These are phyloP conservation scores for Tiliacea citrago DNA, from an alignment of 2,888 invertebrate species.

Conservation along the genomic window DNA sequence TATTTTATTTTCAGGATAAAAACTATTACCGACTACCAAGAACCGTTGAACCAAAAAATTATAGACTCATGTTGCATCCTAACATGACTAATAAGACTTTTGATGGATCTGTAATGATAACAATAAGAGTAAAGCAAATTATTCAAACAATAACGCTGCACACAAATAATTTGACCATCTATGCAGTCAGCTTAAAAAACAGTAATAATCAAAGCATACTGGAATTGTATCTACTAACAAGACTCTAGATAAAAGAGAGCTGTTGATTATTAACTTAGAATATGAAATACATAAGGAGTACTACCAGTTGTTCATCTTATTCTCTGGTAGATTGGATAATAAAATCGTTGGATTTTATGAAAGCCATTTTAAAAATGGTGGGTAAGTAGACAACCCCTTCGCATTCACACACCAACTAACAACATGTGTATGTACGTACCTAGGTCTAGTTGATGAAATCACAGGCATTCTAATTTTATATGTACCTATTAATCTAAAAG, in stretches of 20 bases:
- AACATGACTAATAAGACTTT: constrained; percentile 89
- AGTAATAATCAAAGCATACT: constrained; percentile 50
- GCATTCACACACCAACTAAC: neutral
- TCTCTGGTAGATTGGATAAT: constrained; percentile 87
- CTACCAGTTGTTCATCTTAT: constrained; percentile 86
- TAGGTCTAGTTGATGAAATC: neutral
- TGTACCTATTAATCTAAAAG: no score
- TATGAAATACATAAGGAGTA: constrained; percentile 72
- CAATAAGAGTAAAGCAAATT: constrained; percentile 80
- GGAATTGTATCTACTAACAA: constrained; percentile 24
- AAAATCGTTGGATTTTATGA: constrained; percentile 91
- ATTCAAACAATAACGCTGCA: constrained; percentile 91
- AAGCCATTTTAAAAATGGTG: constrained; percentile 87
- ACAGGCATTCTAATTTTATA: no score
- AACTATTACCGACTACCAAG: constrained; percentile 87
- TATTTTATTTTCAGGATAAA: constrained; percentile 70
- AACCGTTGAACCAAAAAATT: constrained; percentile 91
- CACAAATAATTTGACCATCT: constrained; percentile 90
- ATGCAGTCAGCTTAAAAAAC: constrained; percentile 68
- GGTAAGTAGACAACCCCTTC: constrained; percentile 73
- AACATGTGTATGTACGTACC: no score
- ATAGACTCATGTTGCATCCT: constrained; percentile 93
- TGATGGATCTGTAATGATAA: constrained; percentile 91
- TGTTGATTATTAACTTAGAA: constrained; percentile 80
- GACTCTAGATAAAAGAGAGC: constrained; percentile 78